phyloP scores from a whole-genome alignment of 2,113 vertebrate species.

The Amblyornis subalaris region DNA sequence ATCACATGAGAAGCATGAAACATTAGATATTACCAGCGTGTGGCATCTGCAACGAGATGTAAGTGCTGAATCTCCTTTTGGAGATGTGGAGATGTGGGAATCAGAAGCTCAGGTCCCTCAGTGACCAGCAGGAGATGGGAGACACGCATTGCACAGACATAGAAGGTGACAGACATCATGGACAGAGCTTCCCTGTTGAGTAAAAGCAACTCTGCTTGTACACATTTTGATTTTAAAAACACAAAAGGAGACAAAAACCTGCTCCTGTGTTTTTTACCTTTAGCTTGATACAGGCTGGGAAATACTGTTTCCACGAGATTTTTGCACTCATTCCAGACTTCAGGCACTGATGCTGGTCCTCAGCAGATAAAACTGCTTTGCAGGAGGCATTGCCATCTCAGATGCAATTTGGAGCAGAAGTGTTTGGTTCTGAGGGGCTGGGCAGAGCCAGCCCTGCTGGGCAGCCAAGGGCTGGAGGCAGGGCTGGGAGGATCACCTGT shows the following conservation, averaged over 20 bases:
- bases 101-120: not conserved
- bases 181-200: not conserved
- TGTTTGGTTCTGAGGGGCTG: not conserved
- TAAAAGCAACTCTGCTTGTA: not conserved
- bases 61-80: not conserved
- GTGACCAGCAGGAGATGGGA: not conserved
- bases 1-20: not conserved
- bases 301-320: not conserved
- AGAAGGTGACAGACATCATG: not conserved
- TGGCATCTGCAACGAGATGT: not conserved
- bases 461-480: not conserved
- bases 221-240: not conserved
- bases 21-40: not conserved
- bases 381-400: rapidly evolving
- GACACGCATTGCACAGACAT: not conserved
- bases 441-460: not conserved
- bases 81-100: not conserved
- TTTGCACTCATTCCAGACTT: not conserved
- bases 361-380: not conserved
- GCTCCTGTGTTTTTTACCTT: not conserved
- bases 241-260: not conserved
- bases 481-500: not conserved
- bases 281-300: not conserved
- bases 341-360: not conserved
- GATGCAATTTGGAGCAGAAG: not conserved